These are phyloP conservation scores for Gymnogyps californianus DNA, from an alignment of 2,113 vertebrate species.

Conservation along the genomic window DNA sequence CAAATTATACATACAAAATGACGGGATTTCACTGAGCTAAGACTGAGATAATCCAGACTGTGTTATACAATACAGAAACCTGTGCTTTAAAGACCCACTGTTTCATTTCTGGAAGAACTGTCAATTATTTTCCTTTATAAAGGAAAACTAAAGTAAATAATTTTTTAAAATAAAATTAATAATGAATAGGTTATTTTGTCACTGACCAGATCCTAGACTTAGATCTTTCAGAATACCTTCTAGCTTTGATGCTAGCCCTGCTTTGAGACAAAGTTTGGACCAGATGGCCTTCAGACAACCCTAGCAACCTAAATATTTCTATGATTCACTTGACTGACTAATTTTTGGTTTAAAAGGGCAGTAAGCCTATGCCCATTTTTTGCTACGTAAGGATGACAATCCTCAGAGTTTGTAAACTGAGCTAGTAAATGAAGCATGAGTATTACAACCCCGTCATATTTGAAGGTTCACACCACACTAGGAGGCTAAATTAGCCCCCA, in stretches of 20 bases:
- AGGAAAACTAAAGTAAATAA: not conserved
- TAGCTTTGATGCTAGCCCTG: not conserved
- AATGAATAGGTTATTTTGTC: not conserved
- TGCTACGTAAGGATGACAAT: not conserved
- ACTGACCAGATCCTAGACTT: not conserved
- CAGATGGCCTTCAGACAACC: not conserved
- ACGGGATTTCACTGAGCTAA: constrained; percentile 14
- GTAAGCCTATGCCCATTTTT: not conserved
- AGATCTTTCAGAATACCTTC: not conserved
- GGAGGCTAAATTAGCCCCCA: not conserved
- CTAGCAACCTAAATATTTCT: not conserved
- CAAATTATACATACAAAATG: not conserved
- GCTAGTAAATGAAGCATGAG: not conserved
- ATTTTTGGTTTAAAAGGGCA: not conserved
- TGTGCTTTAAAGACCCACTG: not conserved
- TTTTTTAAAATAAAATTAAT: not conserved
- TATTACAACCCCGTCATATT: not conserved
- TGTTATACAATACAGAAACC: constrained; percentile 2
- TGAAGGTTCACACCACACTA: not conserved
- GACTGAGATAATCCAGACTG: not conserved
- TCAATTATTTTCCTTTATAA: constrained; percentile 2
- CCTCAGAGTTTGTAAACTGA: not conserved
- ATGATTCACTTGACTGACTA: not conserved
- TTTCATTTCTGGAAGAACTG: not conserved
- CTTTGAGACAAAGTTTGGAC: not conserved